phyloP scores from a whole-genome alignment of 2,797 vertebrate species.

The Merluccius polli region DNA sequence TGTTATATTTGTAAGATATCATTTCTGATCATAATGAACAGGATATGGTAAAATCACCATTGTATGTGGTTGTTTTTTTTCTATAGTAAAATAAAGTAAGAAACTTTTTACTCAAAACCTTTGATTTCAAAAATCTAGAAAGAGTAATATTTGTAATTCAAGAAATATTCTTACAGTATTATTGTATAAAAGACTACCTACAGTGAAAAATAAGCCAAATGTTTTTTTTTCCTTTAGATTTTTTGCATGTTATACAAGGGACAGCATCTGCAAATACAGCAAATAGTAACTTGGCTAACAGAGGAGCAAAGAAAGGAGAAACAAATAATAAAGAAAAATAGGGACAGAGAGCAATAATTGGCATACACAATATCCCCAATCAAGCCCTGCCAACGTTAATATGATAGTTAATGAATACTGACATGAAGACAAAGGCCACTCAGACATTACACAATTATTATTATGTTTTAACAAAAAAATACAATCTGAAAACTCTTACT shows the following conservation, averaged over 20 bases:
- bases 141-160: constrained; percentile 99
- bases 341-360: constrained; percentile 80
- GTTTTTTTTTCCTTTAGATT: constrained; percentile 83
- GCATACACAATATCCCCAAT: constrained; percentile 74
- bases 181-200: constrained; percentile 99
- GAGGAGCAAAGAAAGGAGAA: constrained; percentile 70
- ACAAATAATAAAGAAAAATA: constrained; percentile 40
- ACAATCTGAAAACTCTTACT: constrained; percentile 29
- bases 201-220: constrained; percentile 99
- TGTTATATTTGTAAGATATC: constrained; percentile 88
- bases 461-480: constrained; percentile 11
- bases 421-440: constrained; percentile 90
- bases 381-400: constrained; percentile 81
- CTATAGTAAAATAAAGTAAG: constrained; percentile 99
- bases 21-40: constrained; percentile 94
- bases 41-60: constrained; percentile 95
- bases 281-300: constrained; percentile 94
- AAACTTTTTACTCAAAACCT: constrained; percentile 99
- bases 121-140: constrained; percentile 99
- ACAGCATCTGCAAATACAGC: constrained; percentile 95
- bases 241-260: constrained; percentile 92
- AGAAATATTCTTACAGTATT: constrained; percentile 99
- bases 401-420: constrained; percentile 84
- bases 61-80: constrained; percentile 94
- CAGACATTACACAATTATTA: constrained; percentile 50